A percentile compares a stretch with the other conserved stretches of the same genome.
These are phyloP conservation scores for Lycocerus yunnanus DNA, from an alignment of 2,888 invertebrate genomes.

Conservation along the genomic window DNA sequence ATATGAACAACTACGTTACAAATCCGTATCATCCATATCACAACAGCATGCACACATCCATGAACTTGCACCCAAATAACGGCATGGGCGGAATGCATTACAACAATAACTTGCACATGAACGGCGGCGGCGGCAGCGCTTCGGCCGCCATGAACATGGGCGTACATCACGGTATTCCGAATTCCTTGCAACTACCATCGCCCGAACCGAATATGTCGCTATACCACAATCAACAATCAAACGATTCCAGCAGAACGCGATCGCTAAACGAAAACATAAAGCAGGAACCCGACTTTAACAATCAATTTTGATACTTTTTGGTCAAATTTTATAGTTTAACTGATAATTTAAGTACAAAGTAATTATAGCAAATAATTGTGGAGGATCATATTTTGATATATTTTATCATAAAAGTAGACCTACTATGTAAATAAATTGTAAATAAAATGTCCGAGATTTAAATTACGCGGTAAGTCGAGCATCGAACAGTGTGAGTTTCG, in stretches of 20 bases:
- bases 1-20: constrained; percentile 47
- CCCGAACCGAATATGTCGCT: not conserved
- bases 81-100: not conserved
- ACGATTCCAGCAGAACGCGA: not conserved
- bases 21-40: constrained; percentile 48
- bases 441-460: not conserved
- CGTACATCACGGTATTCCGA: not conserved
- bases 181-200: not conserved
- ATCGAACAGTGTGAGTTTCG: not conserved
- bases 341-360: not conserved
- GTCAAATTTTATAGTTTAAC: not conserved
- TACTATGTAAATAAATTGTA: not conserved
- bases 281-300: not conserved
- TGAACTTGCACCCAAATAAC: constrained; percentile 39
- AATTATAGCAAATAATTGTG: not conserved
- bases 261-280: not conserved
- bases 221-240: not conserved
- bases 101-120: not conserved
- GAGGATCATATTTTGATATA: not conserved
- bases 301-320: not conserved
- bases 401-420: not conserved
- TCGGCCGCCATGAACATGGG: not conserved
- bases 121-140: not conserved
- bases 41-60: constrained; percentile 29
- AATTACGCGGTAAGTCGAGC: not conserved